A percentile compares a stretch with the other conserved stretches of the same genome.
These are phyloP conservation scores for Sus cebifrons DNA, from an alignment of 2,797 vertebrate species.

Conservation along the genomic window DNA sequence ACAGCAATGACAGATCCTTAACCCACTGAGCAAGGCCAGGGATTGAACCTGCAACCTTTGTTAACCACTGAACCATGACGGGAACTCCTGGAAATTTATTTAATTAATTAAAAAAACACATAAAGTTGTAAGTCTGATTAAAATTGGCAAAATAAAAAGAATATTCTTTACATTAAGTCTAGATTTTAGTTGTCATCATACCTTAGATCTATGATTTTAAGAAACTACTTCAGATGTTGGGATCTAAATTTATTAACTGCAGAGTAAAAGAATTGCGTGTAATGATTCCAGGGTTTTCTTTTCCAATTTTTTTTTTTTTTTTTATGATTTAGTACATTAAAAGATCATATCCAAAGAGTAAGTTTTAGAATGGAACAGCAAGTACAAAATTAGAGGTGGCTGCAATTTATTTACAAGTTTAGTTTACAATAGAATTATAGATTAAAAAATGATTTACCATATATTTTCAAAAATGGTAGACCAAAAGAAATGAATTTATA, in stretches of 20 bases:
- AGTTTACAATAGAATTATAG: neutral
- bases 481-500: neutral
- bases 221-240: neutral
- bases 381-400: neutral
- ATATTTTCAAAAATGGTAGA: neutral
- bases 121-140: neutral
- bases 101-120: neutral
- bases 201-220: neutral
- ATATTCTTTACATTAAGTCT: neutral
- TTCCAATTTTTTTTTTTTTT: neutral
- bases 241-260: neutral
- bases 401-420: neutral
- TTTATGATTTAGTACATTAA: slow-evolving; percentile 2
- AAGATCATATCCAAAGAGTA: neutral
- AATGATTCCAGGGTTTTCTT: slow-evolving; percentile 19
- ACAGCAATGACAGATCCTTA: too few species aligned
- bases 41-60: too few species aligned
- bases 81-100: neutral
- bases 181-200: neutral
- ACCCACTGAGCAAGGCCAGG: too few species aligned
- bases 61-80: too few species aligned
- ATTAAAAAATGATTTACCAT: neutral
- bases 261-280: slow-evolving; percentile 11
- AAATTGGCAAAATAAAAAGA: neutral
- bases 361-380: slow-evolving; percentile 18